Percentiles rank a stretch among this genome's conserved stretches.
phyloP scores from a whole-genome alignment of 1,140 invertebrate genomes.

The Zaprionus lachaisei region DNA sequence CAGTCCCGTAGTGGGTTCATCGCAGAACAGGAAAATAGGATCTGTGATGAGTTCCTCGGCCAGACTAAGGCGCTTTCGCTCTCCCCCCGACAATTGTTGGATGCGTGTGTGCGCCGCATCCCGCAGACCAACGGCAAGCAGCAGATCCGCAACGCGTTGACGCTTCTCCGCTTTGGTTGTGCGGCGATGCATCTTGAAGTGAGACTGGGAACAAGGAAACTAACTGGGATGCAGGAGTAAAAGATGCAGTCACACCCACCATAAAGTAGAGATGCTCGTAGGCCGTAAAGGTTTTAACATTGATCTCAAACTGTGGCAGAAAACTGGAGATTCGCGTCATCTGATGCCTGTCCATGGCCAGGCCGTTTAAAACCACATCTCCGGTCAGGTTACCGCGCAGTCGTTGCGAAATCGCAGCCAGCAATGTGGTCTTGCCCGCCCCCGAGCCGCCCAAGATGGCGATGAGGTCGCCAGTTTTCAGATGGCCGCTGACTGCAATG shows the following conservation, averaged over 20 bases:
- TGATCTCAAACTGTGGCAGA: slow-evolving; percentile 90
- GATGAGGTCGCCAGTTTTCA: slow-evolving; percentile 86
- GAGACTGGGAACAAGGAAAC: slow-evolving; percentile 83
- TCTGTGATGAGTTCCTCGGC: slow-evolving; percentile 93
- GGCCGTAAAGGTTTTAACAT: slow-evolving; percentile 88
- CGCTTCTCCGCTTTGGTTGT: slow-evolving; percentile 84
- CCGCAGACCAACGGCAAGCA: slow-evolving; percentile 88
- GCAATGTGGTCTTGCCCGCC: slow-evolving; percentile 89
- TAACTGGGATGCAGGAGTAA: slow-evolving; percentile 8
- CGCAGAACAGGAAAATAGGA: slow-evolving; percentile 91
- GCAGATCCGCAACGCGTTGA: slow-evolving; percentile 84
- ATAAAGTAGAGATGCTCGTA: slow-evolving; percentile 91
- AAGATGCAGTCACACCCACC: slow-evolving; percentile 85
- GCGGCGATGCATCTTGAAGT: slow-evolving; percentile 86
- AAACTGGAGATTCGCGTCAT: slow-evolving; percentile 90
- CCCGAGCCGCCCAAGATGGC: slow-evolving; percentile 88
- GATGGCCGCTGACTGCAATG: slow-evolving; percentile 85
- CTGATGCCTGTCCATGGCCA: slow-evolving; percentile 86
- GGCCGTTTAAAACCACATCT: slow-evolving; percentile 89
- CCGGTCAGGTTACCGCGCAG: slow-evolving; percentile 87
- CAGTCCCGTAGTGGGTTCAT: slow-evolving; percentile 93
- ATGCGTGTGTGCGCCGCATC: slow-evolving; percentile 89
- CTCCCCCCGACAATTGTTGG: slow-evolving; percentile 91
- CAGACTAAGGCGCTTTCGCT: slow-evolving; percentile 93
- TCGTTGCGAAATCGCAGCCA: slow-evolving; percentile 89